Base-by-base conservation (phyloP, 2,888 invertebrate genomes). In the Troides aeacus region DNA sequence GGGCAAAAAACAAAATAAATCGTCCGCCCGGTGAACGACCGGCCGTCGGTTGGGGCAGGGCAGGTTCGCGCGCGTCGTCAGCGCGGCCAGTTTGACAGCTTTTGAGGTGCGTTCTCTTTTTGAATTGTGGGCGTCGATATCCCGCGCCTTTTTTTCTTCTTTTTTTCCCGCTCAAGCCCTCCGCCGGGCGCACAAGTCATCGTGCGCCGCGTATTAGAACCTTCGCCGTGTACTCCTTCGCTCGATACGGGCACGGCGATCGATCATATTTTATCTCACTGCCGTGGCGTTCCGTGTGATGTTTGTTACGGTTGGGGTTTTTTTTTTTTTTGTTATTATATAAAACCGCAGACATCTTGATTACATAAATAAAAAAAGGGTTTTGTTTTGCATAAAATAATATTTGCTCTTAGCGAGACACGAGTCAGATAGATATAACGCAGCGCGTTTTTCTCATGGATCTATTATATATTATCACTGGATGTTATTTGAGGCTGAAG, bases 1-100 rank as follows among this genome's bases (percentile, higher is more conserved):
- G 88, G 89, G 89, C 80, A 90, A 91, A 91, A 90, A 92, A 90
- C 86, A 80, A 90, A 92, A 91, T 86, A 86, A 87, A 84, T 85
- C 73, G 74, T 69, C 71, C 73, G 74, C 65, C 71, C 84, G 88
- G 91, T 91, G 86, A 90, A 88, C 79, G 90, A 84, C 89, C 90
- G 84, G 80, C 75, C 76, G 82, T 83, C 82, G 81, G 86, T 89
- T 90, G 87, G 82, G 89, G 89, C 79, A 86, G 90, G 30, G 85
- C 86, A 85, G 85, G 87, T 84, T 85, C 79, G 80, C 76, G 78
- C 79, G 77, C 71, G 70, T 70, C 73, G 77, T 76, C 77, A 77
- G 79, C 73, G 75, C 84, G 85, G 85, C 87, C 87, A 86, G 92
- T 89, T 89, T 89, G 91, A 91, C 92, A 90, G 90, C 90, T 90